Evolutionary conservation across 2,113 vertebrate genomes (phyloP).

Genomic region (Raja brachyura): DNA sequence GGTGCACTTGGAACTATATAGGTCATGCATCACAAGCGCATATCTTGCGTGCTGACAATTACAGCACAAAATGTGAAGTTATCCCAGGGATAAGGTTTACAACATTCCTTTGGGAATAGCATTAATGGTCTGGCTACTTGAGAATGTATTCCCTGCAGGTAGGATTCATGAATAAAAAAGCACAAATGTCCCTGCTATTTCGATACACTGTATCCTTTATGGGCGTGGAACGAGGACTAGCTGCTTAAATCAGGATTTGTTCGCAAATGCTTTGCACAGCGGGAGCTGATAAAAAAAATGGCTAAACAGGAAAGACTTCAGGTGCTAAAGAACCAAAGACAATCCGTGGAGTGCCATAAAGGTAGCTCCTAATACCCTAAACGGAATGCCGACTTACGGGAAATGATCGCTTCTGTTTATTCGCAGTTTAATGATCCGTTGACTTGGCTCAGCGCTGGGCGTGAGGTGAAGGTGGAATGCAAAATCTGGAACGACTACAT

Average conservation of each 20-base stretch:
- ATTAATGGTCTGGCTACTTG: slow-evolving; percentile 45
- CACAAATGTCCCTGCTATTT: no score
- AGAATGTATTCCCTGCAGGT: background rate
- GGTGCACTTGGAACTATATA: background rate
- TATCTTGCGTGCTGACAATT: slow-evolving; percentile 50
- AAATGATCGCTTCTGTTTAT: no score
- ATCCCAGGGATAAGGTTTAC: slow-evolving; percentile 51
- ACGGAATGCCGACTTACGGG: background rate
- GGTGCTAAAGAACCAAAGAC: no score
- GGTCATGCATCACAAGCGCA: background rate
- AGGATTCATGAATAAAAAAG: background rate
- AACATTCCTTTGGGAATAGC: slow-evolving; percentile 37
- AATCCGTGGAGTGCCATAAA: background rate
- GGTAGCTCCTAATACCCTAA: background rate
- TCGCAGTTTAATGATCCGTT: background rate
- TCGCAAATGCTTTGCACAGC: background rate
- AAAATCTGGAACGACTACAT: background rate
- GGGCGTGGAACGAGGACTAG: background rate
- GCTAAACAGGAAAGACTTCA: no score
- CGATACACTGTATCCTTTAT: background rate
- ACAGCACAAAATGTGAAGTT: slow-evolving; percentile 55
- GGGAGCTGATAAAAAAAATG: background rate
- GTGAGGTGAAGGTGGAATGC: no score
- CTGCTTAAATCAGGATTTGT: no score
- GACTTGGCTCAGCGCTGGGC: no score